Base-by-base conservation (phyloP, 2,888 invertebrate species). In the Cheilosia urbana region DNA sequence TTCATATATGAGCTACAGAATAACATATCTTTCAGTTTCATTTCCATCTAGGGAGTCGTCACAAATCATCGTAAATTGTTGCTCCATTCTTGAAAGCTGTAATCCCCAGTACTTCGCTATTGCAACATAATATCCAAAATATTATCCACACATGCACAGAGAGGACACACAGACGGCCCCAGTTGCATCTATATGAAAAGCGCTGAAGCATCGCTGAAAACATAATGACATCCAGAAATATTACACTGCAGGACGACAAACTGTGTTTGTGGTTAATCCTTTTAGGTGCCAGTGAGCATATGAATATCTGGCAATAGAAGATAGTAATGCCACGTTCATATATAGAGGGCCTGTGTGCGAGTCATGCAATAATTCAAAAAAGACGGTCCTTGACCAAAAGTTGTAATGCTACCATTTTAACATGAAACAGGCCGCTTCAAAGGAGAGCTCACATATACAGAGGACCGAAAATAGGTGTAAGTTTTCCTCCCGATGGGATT, bases 231-330 rank as follows among this genome's bases (percentile, higher is more conserved):
- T 65, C 49, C 30, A 40, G 65, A 78, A 71, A 71, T 78, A 77
- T 69, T 69, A 63, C 62, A 77, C 69, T 77, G 69, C 77, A 77
- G 62, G 45, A 55, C 24, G 53, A 62, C 62, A 69, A 62, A 57
- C 77, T 37, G 37, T 62, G 62, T 53, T 62, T 69, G 69, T 55
- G 62, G 77, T 69, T 62, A 55, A 77, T 58, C 57, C 66, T 66
- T 57, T 66, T 66, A 51, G 66, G 21, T 66, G 42, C 21, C 40
- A 65, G 4, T 58, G n/a, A 51, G 40, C 19, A 15, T 60, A 15
- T 60, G 58, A 53, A 42, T 73, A 34, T 62, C 37, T 72, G 45
- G 51, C 30, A 17, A 60, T 49, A 49, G 58, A 19, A 71, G 34
- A 57, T 45, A 68, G 19, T 45, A 69, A 19, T 15, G 13, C 24